These are phyloP conservation scores for Helostoma temminkii DNA, from an alignment of 2,797 vertebrate species.

Conservation along the genomic window DNA sequence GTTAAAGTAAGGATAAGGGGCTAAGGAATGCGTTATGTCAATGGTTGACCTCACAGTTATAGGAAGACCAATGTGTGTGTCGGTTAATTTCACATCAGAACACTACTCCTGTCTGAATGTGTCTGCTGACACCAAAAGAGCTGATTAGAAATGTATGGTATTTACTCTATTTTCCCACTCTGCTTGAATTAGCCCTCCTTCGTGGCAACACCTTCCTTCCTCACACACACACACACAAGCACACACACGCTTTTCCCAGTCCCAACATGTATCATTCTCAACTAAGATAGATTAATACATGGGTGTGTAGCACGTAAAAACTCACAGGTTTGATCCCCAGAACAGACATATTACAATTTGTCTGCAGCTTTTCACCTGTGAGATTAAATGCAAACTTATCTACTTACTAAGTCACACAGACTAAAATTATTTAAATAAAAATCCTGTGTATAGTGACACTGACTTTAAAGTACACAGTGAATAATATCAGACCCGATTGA, in stretches of 20 bases:
- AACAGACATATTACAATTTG: neutral
- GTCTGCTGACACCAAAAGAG: constrained; percentile 43
- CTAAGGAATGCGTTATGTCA: too few relatives aligned
- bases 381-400: neutral
- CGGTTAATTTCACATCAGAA: constrained; percentile 36
- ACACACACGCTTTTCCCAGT: neutral
- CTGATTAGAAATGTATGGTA: constrained; percentile 70
- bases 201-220: constrained; percentile 5
- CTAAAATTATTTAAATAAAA: too few relatives aligned
- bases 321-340: neutral
- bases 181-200: constrained; percentile 45
- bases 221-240: constrained; percentile 7
- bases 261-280: neutral
- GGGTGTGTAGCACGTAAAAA: neutral
- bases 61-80: neutral
- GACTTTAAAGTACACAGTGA: neutral
- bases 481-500: too few relatives aligned
- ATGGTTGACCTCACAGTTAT: too few relatives aligned
- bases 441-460: too few relatives aligned
- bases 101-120: constrained; percentile 49
- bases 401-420: too few relatives aligned
- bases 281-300: neutral
- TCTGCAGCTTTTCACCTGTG: neutral
- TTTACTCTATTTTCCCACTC: constrained; percentile 56
- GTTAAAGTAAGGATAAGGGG: too few relatives aligned